Evolutionary conservation across 2,888 invertebrate genomes (phyloP), one percentile per base, ranked within the genome.

Genomic region (Linnaemya tessellans): DNA sequence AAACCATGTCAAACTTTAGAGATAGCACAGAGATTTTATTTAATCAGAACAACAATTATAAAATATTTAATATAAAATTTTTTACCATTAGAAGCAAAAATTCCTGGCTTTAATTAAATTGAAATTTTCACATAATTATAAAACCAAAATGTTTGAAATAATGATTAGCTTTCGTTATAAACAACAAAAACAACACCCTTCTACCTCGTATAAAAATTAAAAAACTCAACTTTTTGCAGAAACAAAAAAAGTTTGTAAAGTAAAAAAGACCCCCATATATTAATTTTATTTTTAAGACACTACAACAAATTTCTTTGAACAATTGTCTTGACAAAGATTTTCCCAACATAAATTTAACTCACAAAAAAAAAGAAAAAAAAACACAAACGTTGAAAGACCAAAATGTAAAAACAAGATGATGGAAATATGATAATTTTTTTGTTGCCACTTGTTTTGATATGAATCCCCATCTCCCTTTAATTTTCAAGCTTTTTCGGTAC

Each of bases 361-460:
- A 20, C 0, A 43, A 38, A 62, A 30, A 3, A 71, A 54, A 51
- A 51, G 67, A 20, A 77, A 35, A 25, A 49, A 54, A 62, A 49
- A 65, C 41, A 38, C 20, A 51, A 58, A 58, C n/a, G 35, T 49
- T 49, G 49, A 67, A 43, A 43, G 30, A 25, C 18, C 30, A 15
- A 13, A n/a, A 25, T 30, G 1, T 20, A n/a, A 41, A 54, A 18
- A 49, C 22, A 46, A 5, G 75, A 82, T 82, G 74, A 74, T 74
- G 62, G 68, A 81, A 82, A 80, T 71, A 85, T 82, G 79, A 79
- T 75, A 85, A 80, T 71, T 75, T 85, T 38, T 54, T 54, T 54
- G 35, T 18, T 51, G 65, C 58, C 65, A 41, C 18, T 80, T 65
- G 20, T 51, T 60, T 51, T 30, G 20, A 22, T 56, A 43, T 18